These are phyloP conservation scores for Poecilia picta DNA, from an alignment of 2,797 vertebrate genomes.

Conservation along the genomic window DNA sequence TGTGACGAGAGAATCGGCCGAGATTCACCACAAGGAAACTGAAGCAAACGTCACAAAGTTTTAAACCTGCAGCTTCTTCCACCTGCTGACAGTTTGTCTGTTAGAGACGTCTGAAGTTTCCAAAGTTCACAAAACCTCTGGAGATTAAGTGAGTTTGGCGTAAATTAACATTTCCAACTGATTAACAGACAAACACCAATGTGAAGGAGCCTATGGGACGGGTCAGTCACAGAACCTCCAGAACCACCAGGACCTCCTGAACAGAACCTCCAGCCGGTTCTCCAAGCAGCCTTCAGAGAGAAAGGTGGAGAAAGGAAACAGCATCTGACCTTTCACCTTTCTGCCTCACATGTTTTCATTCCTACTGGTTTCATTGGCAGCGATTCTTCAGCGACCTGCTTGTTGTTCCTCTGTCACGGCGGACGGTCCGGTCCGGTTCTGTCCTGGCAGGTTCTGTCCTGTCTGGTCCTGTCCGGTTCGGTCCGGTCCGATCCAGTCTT, in stretches of 20 bases:
- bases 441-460: no score
- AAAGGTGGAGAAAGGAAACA: conserved; percentile 10
- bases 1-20: no score
- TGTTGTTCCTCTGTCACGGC: no score
- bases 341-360: neutral
- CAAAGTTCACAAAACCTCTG: no score
- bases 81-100: neutral
- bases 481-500: no score
- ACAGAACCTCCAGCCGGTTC: no score
- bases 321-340: conserved; percentile 29
- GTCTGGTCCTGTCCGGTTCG: no score
- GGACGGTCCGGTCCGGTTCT: no score
- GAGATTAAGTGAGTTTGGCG: no score
- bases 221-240: no score
- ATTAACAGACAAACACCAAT: no score
- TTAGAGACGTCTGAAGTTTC: neutral
- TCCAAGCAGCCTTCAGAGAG: conserved; percentile 4
- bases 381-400: neutral
- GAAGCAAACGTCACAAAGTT: neutral
- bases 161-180: no score
- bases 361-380: neutral
- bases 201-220: neutral
- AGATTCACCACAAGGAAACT: neutral
- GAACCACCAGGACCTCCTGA: neutral
- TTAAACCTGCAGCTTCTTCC: neutral